Conservation (phyloP, 2,888 invertebrate species). For the Lamellibrachia satsuma region DNA sequence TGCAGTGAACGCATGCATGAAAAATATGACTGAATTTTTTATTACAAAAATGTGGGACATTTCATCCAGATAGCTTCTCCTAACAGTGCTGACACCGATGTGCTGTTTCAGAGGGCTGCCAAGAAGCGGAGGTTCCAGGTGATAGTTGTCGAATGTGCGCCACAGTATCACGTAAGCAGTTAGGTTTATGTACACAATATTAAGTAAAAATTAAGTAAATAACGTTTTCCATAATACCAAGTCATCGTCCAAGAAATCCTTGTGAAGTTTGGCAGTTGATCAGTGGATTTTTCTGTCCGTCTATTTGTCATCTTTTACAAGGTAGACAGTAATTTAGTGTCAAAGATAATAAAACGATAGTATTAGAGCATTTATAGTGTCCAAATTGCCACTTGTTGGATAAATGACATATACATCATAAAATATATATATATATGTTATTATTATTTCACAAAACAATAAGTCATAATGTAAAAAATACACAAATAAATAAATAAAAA, state of each 20-base stretch:
- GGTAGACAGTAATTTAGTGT: neutral
- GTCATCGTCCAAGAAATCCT: neutral
- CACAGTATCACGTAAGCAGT: slow-evolving; percentile 67
- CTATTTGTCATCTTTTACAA: neutral
- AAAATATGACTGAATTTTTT: no score
- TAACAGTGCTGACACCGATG: neutral
- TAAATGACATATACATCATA: no score
- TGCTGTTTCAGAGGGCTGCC: slow-evolving; percentile 73
- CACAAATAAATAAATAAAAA: no score
- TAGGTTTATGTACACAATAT: neutral
- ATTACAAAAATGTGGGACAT: no score
- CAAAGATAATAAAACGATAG: neutral
- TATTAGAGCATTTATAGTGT: no score
- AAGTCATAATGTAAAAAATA: no score
- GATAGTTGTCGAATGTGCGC: slow-evolving; percentile 84
- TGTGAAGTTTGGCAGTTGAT: neutral
- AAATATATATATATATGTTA: no score
- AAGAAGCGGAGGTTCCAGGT: slow-evolving; percentile 82
- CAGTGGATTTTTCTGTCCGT: no score
- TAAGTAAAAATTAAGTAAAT: neutral
- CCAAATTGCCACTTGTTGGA: no score
- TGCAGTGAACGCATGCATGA: no score
- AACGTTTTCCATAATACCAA: neutral
- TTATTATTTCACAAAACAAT: no score
- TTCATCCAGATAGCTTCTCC: neutral